Base-by-base conservation (phyloP, 92 coral and sea anemone genomes). In the Virgularia gustaviana region DNA sequence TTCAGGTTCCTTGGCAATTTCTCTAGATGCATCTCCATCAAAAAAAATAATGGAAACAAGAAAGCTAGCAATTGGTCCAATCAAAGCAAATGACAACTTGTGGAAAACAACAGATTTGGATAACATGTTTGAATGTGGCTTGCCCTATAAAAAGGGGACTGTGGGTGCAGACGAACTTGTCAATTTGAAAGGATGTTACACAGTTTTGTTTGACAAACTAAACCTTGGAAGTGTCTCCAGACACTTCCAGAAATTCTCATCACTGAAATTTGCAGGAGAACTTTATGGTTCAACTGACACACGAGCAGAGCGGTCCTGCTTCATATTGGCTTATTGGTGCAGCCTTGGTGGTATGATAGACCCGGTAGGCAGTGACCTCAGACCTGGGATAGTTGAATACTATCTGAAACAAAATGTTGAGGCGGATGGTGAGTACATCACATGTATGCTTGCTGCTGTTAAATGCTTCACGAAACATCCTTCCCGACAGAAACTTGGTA, bases 331-430 rank as follows among this genome's bases (percentile, higher is more conserved):
- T 8, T 58, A 57, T 6, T 76, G 86, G 86, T 77, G 81, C 34
- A 59, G 53, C 4, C 42, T 78, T 23, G 78, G 79, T 0, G 90
- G 90, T 1, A 51, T 27, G 72, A 78, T 70, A 59, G 75, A 79
- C 66, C 20, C 10, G 6, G n/a, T n/a, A n/a, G 89, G 86, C 31
- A 2, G 1, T 67, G 64, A 86, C 51, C 66, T 86, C 57, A 75
- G 90, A 63, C 90, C 90, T 49, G 90, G 85, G 13, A 70, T 86
- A 13, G 75, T 86, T 10, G 75, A 76, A 10, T 86, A 33, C 49
- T 47, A 39, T 15, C 35, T 86, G 22, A 72, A 63, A 67, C 88
- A 86, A 67, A 83, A 59, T 53, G 38, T 83, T 9, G 36, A 38
- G 47, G 72, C 79, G 4, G 64, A 43, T 67, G 88, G 84, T 0